Conservation (phyloP, 2,888 invertebrate species). For the Capitulum mitella region DNA sequence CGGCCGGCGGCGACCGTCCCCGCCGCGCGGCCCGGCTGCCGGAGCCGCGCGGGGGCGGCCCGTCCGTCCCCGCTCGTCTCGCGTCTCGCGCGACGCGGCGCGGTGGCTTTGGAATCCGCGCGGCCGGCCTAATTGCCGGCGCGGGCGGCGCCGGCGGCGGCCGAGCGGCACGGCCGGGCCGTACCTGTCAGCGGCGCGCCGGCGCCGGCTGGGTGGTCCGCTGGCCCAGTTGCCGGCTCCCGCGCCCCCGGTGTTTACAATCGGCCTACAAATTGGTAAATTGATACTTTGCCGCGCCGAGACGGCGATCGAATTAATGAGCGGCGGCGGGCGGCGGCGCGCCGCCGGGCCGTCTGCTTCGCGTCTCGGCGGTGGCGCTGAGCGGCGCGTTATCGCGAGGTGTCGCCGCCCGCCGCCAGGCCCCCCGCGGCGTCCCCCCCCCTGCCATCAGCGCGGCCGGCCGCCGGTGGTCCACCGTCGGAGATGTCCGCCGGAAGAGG, state of each 20-base stretch:
- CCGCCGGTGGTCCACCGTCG: too few species aligned
- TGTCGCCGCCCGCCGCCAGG: neutral
- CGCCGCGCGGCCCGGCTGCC: too few species aligned
- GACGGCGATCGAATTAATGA: slow-evolving; percentile 10
- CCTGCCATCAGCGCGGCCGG: too few species aligned
- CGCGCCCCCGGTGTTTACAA: slow-evolving; percentile 23
- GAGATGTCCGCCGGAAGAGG: neutral
- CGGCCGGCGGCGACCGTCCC: too few species aligned
- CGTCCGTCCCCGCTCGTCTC: neutral
- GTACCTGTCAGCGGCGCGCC: neutral
- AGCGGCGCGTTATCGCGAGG: neutral
- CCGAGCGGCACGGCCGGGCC: neutral
- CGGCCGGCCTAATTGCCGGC: neutral
- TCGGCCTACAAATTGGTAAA: slow-evolving; percentile 25
- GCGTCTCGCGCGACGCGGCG: neutral
- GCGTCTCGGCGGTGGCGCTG: neutral
- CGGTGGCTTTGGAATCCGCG: neutral
- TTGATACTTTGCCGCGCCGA: slow-evolving; percentile 13
- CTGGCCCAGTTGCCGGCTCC: neutral
- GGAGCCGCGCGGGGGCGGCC: too few species aligned
- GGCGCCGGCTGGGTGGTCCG: neutral
- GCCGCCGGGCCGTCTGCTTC: neutral
- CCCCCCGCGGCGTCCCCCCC: slow-evolving; percentile 1
- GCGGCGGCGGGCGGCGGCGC: slow-evolving; percentile 1
- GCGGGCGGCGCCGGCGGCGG: neutral